Percentiles rank a stretch among this genome's conserved stretches.
Conservation (phyloP, 2,797 vertebrate genomes). For the Galagoides demidoff region DNA sequence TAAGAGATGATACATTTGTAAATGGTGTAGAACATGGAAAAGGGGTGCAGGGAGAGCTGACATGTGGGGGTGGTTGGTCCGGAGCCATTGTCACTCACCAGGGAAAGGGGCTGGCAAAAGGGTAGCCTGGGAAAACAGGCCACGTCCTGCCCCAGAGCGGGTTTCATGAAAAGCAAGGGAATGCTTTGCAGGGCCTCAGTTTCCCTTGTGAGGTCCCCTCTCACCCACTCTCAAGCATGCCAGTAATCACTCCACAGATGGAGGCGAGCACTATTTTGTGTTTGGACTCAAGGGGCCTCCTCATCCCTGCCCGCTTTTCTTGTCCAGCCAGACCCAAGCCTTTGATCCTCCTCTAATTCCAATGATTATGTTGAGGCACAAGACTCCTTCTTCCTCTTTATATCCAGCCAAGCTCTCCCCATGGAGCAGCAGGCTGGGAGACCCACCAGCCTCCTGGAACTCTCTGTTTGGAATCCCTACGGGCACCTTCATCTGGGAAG, state of each 20-base stretch:
- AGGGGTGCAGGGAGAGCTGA: neutral
- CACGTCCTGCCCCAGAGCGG: neutral
- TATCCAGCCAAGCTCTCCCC: neutral
- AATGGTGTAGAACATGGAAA: neutral
- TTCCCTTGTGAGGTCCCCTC: neutral
- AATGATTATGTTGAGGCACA: neutral
- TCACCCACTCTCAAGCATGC: too few relatives aligned
- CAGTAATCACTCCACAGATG: neutral
- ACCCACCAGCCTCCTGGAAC: neutral
- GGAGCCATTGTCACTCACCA: neutral
- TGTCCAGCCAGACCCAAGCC: neutral
- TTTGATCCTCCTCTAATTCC: neutral
- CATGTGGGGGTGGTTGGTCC: fast-evolving
- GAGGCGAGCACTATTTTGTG: neutral
- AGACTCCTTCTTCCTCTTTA: neutral
- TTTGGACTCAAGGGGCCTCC: neutral
- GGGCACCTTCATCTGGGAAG: neutral
- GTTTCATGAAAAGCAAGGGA: neutral
- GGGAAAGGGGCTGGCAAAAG: neutral
- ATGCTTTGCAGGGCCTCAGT: neutral
- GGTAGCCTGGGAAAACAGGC: neutral
- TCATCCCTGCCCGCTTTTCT: neutral
- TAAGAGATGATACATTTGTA: neutral
- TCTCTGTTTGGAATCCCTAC: neutral
- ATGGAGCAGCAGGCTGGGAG: too few relatives aligned